A percentile compares a stretch with the other conserved stretches of the same genome.
phyloP scores from a whole-genome alignment of 2,888 invertebrate species.

The Poecilobothrus nobilitatus region DNA sequence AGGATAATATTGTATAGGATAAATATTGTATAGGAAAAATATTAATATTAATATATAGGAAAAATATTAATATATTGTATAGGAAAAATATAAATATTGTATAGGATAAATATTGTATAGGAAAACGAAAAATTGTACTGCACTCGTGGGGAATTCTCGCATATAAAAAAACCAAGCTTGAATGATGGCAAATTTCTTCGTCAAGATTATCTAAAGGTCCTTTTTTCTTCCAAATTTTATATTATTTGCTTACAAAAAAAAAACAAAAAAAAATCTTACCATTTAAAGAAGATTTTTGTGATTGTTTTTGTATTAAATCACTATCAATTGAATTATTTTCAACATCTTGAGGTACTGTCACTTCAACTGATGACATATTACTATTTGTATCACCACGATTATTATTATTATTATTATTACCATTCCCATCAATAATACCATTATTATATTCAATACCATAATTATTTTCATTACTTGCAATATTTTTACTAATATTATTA shows the following conservation, averaged over 20 bases:
- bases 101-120: no score
- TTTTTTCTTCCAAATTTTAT: neutral
- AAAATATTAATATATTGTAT: no score
- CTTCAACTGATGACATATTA: conserved; percentile 27
- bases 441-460: neutral
- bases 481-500: conserved; percentile 3
- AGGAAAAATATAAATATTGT: no score
- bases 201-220: neutral
- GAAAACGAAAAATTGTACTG: no score
- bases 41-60: no score
- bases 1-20: no score
- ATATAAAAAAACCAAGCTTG: neutral
- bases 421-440: neutral
- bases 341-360: conserved; percentile 37
- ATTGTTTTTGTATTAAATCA: conserved; percentile 12
- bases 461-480: conserved; percentile 7
- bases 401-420: conserved; percentile 9
- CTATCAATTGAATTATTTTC: conserved; percentile 42
- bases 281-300: neutral
- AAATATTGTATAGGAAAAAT: no score
- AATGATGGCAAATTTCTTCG: neutral
- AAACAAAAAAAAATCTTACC: neutral
- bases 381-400: neutral
- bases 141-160: no score
- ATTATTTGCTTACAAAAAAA: neutral